Percentiles rank a stretch among this genome's conserved stretches.
These are phyloP conservation scores for Poicephalus meyeri DNA, from an alignment of 2,113 vertebrate species.

Conservation along the genomic window DNA sequence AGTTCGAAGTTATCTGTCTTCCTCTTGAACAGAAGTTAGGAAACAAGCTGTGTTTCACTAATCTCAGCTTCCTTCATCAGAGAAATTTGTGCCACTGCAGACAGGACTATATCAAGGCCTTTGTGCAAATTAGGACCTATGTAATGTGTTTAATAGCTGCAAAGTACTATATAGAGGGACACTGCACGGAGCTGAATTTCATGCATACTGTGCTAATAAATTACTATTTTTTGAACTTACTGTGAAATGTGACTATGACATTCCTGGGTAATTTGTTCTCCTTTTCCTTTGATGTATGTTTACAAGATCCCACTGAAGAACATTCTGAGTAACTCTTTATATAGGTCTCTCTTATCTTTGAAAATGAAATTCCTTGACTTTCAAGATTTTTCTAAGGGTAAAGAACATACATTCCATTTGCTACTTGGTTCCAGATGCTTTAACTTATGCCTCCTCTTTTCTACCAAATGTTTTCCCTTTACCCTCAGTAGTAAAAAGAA, in stretches of 20 bases:
- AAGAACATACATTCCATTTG: background rate
- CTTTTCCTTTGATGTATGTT: background rate
- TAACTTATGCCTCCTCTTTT: constrained; percentile 9
- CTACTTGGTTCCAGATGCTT: constrained; percentile 64
- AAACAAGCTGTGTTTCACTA: background rate
- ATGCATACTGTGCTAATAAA: background rate
- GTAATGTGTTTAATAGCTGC: background rate
- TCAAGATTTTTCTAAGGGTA: constrained; percentile 1
- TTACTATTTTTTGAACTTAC: background rate
- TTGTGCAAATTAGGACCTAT: background rate
- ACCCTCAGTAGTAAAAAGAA: constrained; percentile 23
- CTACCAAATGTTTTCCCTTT: constrained; percentile 30
- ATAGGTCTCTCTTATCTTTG: background rate
- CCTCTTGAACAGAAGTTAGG: background rate
- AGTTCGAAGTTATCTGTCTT: background rate
- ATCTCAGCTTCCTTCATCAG: background rate
- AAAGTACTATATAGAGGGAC: background rate
- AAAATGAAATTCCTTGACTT: background rate
- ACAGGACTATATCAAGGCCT: background rate
- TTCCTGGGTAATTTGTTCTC: background rate
- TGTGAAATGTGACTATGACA: background rate
- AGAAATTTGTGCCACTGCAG: background rate
- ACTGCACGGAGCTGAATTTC: background rate
- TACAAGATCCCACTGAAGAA: background rate
- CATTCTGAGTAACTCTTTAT: background rate